A percentile compares a stretch with the other conserved stretches of the same genome.
These are phyloP conservation scores for Pollenia amentaria DNA, from an alignment of 2,888 invertebrate species.

Conservation along the genomic window DNA sequence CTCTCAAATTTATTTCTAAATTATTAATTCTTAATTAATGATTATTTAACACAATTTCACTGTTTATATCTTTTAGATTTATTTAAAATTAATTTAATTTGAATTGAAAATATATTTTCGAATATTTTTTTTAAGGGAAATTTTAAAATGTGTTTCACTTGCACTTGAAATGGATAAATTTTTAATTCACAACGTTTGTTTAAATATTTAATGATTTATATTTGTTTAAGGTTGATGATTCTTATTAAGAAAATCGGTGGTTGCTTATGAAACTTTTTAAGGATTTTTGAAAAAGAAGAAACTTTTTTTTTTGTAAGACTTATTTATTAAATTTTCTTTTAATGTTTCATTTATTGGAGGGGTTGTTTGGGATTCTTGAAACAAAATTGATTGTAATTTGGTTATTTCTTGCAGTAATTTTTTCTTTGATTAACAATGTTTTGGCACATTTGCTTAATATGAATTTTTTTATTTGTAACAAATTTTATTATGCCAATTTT, in stretches of 20 bases:
- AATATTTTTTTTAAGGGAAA: neutral
- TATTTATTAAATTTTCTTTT: neutral
- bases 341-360: slow-evolving; percentile 30
- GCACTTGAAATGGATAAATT: slow-evolving; percentile 4
- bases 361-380: slow-evolving; percentile 18
- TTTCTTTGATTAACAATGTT: slow-evolving; percentile 5
- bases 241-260: slow-evolving; percentile 72
- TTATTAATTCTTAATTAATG: neutral
- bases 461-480: neutral
- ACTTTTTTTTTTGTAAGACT: slow-evolving; percentile 1
- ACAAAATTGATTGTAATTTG: slow-evolving; percentile 24
- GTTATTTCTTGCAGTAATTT: slow-evolving; percentile 8
- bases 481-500: slow-evolving; percentile 10
- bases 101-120: neutral
- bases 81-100: neutral
- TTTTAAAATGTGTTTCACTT: slow-evolving; percentile 14
- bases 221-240: slow-evolving; percentile 22
- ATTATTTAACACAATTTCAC: slow-evolving; percentile 33
- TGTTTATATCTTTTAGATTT: neutral
- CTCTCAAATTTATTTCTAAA: neutral
- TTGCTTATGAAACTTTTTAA: slow-evolving; percentile 68
- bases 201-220: slow-evolving; percentile 24
- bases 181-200: slow-evolving; percentile 36
- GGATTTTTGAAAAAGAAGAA: slow-evolving; percentile 41
- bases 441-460: slow-evolving; percentile 48